Evolutionary conservation across 2,888 invertebrate genomes (phyloP), one percentile per base, ranked within the genome.

Genomic region (Stenurella melanura): DNA sequence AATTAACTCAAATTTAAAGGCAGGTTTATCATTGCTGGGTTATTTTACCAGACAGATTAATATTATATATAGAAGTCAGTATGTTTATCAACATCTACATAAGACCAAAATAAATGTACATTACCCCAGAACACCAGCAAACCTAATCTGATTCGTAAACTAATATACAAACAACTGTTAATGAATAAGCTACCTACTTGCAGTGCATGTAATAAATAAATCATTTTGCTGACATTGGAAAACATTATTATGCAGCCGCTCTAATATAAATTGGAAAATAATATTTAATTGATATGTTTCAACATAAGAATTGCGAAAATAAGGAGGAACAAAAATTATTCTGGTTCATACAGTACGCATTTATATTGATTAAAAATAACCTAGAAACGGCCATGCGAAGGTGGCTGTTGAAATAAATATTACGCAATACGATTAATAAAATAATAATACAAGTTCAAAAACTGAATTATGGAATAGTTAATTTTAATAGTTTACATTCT

Each of bases 291-390:
- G 21, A 26, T 50, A 50, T n/a, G 50, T 50, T 50, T 50, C 50
- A 12, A 42, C n/a, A 50, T 15, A n/a, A 50, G 50, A 17, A 50
- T 15, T 17, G 38, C 11, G 11, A 64, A 42, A 64, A 64, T 42
- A 64, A 38, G 19, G 38, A n/a, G 15, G 38, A 64, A 26, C 42
- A 17, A 11, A 17, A 12, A 42, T 34, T 61, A 64, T 10, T 34
- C 30, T 34, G 18, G 42, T 19, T 64, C n/a, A 50, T 15, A 0
- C 42, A 19, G 18, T 18, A 17, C 64, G 64, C 19, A 64, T 42
- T 64, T 26, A 26, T 26, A 3, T 64, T 9, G n/a, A 1, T 19
- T 64, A 64, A 64, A 64, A 64, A 64, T 64, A 64, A 64, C 42
- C 15, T 64, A 15, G 38, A 18, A 42, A 64, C 21, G 21, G 42